phyloP scores from a whole-genome alignment of 2,113 vertebrate species.

The Tenebrosternarchus preto region DNA sequence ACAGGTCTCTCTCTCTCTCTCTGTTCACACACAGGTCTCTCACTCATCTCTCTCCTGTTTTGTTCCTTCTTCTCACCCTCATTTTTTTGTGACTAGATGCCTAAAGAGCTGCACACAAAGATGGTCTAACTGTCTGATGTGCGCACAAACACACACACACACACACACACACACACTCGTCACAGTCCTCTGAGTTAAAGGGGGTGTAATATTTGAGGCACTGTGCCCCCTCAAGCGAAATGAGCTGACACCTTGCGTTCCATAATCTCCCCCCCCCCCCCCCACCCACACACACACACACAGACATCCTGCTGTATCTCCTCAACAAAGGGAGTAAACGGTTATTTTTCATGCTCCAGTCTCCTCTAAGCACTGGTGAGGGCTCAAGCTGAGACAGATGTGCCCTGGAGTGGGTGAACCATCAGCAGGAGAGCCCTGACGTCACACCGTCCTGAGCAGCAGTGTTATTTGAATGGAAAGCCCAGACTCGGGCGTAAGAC shows the following conservation, averaged over 20 bases:
- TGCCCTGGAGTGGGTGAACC: constrained; percentile 16
- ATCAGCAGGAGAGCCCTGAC: neutral
- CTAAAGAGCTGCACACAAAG: constrained; percentile 8
- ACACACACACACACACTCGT: neutral
- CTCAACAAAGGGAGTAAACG: constrained; percentile 8
- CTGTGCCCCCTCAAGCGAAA: constrained; percentile 28
- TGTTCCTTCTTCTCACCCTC: no score
- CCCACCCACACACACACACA: neutral
- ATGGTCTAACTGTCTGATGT: neutral
- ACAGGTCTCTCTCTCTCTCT: neutral
- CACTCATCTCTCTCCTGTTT: no score
- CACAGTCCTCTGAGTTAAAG: constrained; percentile 37
- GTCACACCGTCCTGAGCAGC: neutral
- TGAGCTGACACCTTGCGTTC: neutral
- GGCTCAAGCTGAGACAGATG: constrained; percentile 45
- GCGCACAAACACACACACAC: neutral
- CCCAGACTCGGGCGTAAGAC: no score
- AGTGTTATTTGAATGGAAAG: neutral
- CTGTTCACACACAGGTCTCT: no score
- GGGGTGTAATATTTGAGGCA: constrained; percentile 18
- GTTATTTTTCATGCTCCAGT: constrained; percentile 20
- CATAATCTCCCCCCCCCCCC: neutral
- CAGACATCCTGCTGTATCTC: no score
- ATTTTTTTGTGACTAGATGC: neutral
- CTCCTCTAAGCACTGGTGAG: constrained; percentile 37